These are phyloP conservation scores for Choreutis nemorana DNA, from an alignment of 2,888 invertebrate species.

Conservation along the genomic window DNA sequence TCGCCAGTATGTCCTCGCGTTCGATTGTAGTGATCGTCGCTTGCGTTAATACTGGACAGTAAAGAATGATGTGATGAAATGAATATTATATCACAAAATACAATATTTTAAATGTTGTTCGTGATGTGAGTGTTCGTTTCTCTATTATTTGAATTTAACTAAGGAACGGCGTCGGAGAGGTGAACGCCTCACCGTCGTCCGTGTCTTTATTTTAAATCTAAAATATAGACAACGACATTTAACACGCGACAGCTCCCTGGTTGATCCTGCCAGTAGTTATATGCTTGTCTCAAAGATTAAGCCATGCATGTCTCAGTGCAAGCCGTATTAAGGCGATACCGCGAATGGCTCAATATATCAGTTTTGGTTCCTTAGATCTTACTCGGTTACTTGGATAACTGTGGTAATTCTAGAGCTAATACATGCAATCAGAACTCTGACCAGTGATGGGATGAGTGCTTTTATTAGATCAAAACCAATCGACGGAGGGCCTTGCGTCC, in stretches of 20 bases:
- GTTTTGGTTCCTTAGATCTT: slow-evolving; percentile 64
- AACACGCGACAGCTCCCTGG: slow-evolving; percentile 35
- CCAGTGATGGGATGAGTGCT: slow-evolving; percentile 40
- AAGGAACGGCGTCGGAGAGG: no score
- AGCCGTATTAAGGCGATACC: slow-evolving; percentile 63
- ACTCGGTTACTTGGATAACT: slow-evolving; percentile 62
- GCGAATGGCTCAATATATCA: slow-evolving; percentile 70
- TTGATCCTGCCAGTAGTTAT: slow-evolving; percentile 70
- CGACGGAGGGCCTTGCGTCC: slow-evolving; percentile 35
- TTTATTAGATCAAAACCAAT: slow-evolving; percentile 65
- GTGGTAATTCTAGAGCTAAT: slow-evolving; percentile 75
- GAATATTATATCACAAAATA: no score
- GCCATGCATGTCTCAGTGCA: slow-evolving; percentile 73
- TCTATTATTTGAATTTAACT: no score
- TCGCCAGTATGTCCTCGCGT: no score
- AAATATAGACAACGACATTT: no score
- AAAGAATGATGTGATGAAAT: no score
- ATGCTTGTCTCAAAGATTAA: slow-evolving; percentile 74
- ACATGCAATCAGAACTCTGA: slow-evolving; percentile 71
- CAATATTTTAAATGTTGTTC: no score
- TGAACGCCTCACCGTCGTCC: no score
- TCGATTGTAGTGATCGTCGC: no score
- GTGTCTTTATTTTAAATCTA: no score
- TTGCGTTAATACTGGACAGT: no score
- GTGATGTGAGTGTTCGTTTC: no score